A percentile compares a stretch with the other conserved stretches of the same genome.
These are phyloP conservation scores for Bubo scandiacus DNA, from an alignment of 2,113 vertebrate genomes.

Conservation along the genomic window DNA sequence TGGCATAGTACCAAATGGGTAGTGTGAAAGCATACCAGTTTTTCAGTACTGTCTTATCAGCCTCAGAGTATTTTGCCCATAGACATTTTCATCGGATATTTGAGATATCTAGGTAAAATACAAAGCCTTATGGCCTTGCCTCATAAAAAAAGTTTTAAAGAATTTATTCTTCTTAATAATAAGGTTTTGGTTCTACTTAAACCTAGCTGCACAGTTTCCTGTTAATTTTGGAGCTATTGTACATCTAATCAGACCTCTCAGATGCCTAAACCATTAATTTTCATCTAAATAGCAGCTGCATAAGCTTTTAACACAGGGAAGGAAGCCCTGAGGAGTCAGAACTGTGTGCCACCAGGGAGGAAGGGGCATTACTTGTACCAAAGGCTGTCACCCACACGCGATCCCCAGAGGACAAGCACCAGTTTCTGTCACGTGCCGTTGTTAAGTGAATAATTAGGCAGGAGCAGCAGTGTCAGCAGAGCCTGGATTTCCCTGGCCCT, in stretches of 20 bases:
- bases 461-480: not conserved
- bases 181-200: not conserved
- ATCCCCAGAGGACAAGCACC: accelerated
- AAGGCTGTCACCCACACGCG: accelerated
- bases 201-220: not conserved
- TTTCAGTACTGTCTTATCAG: not conserved
- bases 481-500: not conserved
- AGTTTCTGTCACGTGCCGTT: not conserved
- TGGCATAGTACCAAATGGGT: not conserved
- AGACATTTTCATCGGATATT: not conserved
- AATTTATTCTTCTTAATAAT: not conserved
- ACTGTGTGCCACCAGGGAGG: not conserved
- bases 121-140: not conserved
- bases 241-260: not conserved
- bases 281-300: not conserved
- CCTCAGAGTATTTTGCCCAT: not conserved
- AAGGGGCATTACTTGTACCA: not conserved
- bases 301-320: not conserved
- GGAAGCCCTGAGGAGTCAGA: not conserved
- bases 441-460: not conserved
- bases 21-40: not conserved
- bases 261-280: not conserved
- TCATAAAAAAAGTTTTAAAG: not conserved
- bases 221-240: not conserved
- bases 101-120: not conserved